Percentiles rank a stretch among this genome's conserved stretches.
phyloP scores from a whole-genome alignment of 1,140 invertebrate genomes.

The Zaprionus ornatus region DNA sequence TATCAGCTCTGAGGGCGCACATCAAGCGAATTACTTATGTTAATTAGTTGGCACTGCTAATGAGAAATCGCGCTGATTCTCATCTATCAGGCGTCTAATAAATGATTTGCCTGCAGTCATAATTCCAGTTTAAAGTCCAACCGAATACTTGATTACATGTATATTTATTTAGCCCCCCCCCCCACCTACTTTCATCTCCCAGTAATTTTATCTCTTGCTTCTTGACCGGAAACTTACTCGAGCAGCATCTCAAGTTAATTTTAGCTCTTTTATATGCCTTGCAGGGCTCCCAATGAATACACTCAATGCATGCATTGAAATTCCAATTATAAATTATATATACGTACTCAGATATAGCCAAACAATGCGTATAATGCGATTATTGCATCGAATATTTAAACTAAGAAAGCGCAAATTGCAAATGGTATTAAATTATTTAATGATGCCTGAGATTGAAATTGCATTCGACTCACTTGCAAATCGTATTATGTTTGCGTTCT shows the following conservation, averaged over 20 bases:
- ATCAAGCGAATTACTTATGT: conserved; percentile 79
- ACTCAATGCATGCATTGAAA: neutral
- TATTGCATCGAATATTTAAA: conserved; percentile 1
- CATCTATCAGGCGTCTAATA: conserved; percentile 46
- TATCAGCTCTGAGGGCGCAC: neutral
- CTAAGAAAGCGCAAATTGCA: neutral
- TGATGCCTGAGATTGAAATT: neutral
- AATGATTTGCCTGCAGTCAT: conserved; percentile 35
- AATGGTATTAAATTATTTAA: conserved; percentile 8
- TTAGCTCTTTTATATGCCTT: neutral
- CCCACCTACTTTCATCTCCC: neutral
- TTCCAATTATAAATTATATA: neutral
- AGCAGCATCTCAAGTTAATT: conserved; percentile 35
- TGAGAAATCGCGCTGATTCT: conserved; percentile 70
- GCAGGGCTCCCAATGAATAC: neutral
- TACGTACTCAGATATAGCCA: neutral
- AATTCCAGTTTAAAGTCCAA: conserved; percentile 30
- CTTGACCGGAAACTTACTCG: conserved; percentile 39
- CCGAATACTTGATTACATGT: conserved; percentile 18
- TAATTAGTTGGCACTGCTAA: conserved; percentile 72
- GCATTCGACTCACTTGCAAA: neutral
- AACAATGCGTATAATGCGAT: neutral
- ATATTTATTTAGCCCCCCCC: conserved; percentile 17
- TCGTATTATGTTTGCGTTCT: neutral
- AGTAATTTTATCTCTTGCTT: conserved; percentile 23